Evolutionary conservation across 1,140 invertebrate genomes (phyloP), one percentile per base, ranked within the genome.

Genomic region (Drosophila punjabiensis): DNA sequence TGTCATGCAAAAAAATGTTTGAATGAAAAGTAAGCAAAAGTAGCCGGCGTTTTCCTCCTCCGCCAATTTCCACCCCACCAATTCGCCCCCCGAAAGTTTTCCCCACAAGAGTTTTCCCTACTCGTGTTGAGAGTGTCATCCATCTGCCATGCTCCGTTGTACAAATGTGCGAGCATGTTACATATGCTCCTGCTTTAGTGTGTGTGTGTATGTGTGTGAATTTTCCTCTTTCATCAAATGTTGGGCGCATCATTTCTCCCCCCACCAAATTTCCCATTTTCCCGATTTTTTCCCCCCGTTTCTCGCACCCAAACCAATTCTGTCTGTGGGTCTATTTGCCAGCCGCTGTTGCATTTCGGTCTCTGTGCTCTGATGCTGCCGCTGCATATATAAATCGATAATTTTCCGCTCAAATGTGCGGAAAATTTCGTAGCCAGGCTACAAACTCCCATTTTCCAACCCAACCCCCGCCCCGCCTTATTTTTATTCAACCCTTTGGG

Each of bases 391-490:
- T 60, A 90, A 90, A 90, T 90, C 86, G 82, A 90, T 90, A 90
- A 90, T 90, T 90, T 90, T 90, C 86, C 76, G 86, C 86, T 90
- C 86, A 90, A 90, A 90, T 90, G 86, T 90, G 86, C 86, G 68
- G 86, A 90, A 90, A 90, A 90, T 90, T 90, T 76, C 86, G 79
- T 89, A 89, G 79, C 79, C 68, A 75, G 53, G 52, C 74, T 74
- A 73, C 55, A 79, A 56, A n/a, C 67, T 45, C 6, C 32, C 24
- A 30, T 55, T 56, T 14, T 11, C 43, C 37, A 9, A 14, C 5
- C 28, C 10, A 13, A 14, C 32, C 28, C 32, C 28, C 3, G 8
- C 0, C 5, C 18, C 0, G 8, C 10, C 33, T 14, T 10, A 30
- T 62, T 74, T 48, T 71, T 35, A 52, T 62, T 53, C 16, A 16